These are phyloP conservation scores for Physocephala rufipes DNA, from an alignment of 2,888 invertebrate genomes.

Conservation along the genomic window DNA sequence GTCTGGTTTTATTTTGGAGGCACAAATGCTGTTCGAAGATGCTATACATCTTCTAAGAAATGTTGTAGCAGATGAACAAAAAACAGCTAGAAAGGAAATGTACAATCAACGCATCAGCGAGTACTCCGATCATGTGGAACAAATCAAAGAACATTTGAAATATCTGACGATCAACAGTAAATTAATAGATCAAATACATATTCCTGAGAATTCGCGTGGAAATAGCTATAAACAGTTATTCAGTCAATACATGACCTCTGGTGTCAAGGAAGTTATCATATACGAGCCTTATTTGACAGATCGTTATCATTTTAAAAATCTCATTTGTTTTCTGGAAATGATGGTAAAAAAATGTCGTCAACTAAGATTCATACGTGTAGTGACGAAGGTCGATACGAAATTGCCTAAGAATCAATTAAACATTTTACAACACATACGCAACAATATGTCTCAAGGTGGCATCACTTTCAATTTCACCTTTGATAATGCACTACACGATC, in stretches of 20 bases:
- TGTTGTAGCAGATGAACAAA: constrained; percentile 5
- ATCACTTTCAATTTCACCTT: constrained; percentile 72
- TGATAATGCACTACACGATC: constrained; percentile 81
- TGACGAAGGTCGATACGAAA: constrained; percentile 69
- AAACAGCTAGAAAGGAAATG: constrained; percentile 3
- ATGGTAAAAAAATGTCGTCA: constrained; percentile 73
- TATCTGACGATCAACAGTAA: constrained; percentile 66
- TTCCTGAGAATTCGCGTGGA: constrained; percentile 77
- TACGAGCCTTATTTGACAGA: constrained; percentile 85
- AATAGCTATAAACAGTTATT: constrained; percentile 80
- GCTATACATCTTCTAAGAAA: constrained; percentile 24
- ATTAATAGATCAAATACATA: constrained; percentile 77
- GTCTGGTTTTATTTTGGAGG: constrained; percentile 32
- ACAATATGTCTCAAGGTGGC: constrained; percentile 70
- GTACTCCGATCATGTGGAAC: constrained; percentile 14
- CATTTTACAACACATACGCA: constrained; percentile 68
- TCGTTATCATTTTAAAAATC: constrained; percentile 84
- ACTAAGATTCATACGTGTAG: constrained; percentile 69
- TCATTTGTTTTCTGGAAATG: constrained; percentile 82
- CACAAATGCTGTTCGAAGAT: constrained; percentile 31
- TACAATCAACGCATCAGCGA: constrained; percentile 15
- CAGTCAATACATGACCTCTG: constrained; percentile 78
- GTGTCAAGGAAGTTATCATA: constrained; percentile 73
- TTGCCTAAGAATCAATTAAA: constrained; percentile 68
- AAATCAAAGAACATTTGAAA: constrained; percentile 12